These are phyloP conservation scores for Phalacrocorax brasilianus DNA, from an alignment of 2,113 vertebrate species.

Conservation along the genomic window DNA sequence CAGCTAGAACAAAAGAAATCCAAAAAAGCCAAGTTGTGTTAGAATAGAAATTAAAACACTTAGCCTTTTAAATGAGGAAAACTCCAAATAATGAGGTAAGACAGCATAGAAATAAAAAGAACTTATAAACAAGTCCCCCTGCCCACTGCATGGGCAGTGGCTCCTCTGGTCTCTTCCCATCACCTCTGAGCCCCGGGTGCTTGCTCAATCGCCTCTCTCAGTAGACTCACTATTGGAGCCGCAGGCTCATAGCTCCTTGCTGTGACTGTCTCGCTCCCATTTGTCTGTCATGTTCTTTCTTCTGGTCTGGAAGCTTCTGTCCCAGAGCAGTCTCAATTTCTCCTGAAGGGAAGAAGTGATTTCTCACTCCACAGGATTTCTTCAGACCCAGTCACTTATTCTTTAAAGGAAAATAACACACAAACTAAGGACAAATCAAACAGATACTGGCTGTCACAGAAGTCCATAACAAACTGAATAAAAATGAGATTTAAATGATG, in stretches of 20 bases:
- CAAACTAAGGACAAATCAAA: neutral
- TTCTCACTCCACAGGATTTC: constrained; percentile 37
- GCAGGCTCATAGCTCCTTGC: neutral
- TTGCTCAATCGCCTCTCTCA: neutral
- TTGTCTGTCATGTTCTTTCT: constrained; percentile 30
- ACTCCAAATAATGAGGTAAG: neutral
- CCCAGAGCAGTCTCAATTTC: neutral
- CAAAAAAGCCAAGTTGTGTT: neutral
- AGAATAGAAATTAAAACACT: neutral
- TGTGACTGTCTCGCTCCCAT: neutral
- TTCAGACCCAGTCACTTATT: neutral
- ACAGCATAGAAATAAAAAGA: neutral
- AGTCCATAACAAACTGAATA: neutral
- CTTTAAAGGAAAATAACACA: neutral
- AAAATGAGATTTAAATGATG: neutral
- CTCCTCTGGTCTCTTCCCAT: neutral
- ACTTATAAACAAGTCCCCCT: neutral
- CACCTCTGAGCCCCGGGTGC: neutral
- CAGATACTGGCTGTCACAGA: constrained; percentile 15
- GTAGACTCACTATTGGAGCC: neutral
- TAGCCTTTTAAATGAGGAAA: constrained; percentile 12
- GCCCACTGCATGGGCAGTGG: neutral
- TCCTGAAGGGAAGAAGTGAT: constrained; percentile 45
- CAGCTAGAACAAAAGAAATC: neutral
- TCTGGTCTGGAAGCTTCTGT: constrained; percentile 33